Base-by-base conservation (phyloP, 1,140 invertebrate species). In the Drosophila nebulosa region DNA sequence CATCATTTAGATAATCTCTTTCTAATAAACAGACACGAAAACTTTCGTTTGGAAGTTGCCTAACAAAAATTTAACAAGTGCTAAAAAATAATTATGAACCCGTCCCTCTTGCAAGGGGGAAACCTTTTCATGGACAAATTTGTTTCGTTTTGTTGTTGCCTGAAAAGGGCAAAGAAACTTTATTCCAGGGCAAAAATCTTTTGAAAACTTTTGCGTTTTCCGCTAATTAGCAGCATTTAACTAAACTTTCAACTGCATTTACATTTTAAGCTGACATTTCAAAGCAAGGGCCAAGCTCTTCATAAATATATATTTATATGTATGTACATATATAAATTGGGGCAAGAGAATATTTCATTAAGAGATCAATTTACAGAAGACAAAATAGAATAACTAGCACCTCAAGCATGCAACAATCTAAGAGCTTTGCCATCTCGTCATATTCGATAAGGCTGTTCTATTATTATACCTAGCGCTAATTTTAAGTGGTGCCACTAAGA, bases 141-240 rank as follows among this genome's bases (percentile, higher is more conserved):
- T 66, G 30, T 57, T 36, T 59, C 57, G 35, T 42, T 22, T 36
- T 26, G 39, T 46, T n/a, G n/a, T 46, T 46, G 18, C 18, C 36
- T 67, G 56, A 32, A 67, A 55, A 74, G 62, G 70, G 71, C 56
- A 30, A 36, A 74, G n/a, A 69, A 62, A 46, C 56, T 64, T 64
- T 64, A 52, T 64, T 68, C 39, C 39, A 39, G 24, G 36, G 22
- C 21, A 56, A 70, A 39, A 46, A 42, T 26, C 35, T 51, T 46
- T 22, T n/a, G 10, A n/a, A 50, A 66, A 66, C 55, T 74, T 74
- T 59, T 16, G 56, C 56, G 50, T 56, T 74, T 73, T 60, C 62
- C 52, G 24, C 64, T 75, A 83, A 83, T 83, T 83, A 83, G 64
- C 61, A 57, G 51, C 68, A 61, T 78, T 81, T 71, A 74, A 58